These are phyloP conservation scores for Temnothorax curvispinosus DNA, from an alignment of 1,140 invertebrate species.

Conservation along the genomic window DNA sequence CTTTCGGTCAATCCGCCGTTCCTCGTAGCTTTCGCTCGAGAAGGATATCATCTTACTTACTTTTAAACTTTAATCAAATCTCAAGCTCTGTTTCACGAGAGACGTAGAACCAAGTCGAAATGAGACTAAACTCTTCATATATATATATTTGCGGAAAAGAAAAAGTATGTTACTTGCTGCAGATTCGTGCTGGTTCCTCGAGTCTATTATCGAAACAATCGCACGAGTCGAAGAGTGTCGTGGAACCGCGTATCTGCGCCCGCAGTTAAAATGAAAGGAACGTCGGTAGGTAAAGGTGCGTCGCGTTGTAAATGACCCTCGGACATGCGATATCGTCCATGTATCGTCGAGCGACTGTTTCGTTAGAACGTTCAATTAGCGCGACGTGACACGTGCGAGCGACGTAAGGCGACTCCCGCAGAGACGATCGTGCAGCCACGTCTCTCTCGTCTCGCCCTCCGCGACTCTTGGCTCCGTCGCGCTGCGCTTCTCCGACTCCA, in stretches of 20 bases:
- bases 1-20: not conserved
- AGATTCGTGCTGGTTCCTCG: not conserved
- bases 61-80: not conserved
- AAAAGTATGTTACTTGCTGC: not conserved
- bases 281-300: not conserved
- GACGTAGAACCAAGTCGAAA: not conserved
- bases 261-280: not conserved
- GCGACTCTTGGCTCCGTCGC: not conserved
- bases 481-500: constrained; percentile 2
- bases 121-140: not conserved
- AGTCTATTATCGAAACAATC: not conserved
- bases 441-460: constrained; percentile 27
- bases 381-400: constrained; percentile 61
- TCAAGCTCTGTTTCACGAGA: not conserved
- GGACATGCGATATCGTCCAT: not conserved
- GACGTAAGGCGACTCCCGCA: constrained; percentile 70
- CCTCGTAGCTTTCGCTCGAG: not conserved
- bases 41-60: not conserved
- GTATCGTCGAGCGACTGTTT: constrained; percentile 24
- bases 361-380: constrained; percentile 59
- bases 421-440: constrained; percentile 45
- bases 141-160: too few relatives aligned
- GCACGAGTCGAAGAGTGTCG: not conserved
- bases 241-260: not conserved
- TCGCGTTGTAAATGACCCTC: not conserved